Evolutionary conservation across 2,113 vertebrate species (phyloP).

Genomic region (Mustela lutreola): DNA sequence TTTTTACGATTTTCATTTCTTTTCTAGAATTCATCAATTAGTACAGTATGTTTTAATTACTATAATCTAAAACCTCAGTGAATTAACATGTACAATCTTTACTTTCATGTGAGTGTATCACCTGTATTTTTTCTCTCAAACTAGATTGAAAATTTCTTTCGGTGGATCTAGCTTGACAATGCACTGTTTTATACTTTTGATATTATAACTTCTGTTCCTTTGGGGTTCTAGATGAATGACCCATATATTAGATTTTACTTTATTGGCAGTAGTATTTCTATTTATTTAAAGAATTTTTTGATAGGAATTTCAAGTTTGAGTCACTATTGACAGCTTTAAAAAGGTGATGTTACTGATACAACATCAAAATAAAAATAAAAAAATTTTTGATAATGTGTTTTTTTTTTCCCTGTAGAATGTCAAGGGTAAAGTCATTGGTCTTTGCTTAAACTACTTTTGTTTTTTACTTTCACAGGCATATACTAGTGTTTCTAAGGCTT

Average conservation of each 20-base stretch:
- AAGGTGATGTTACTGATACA: neutral
- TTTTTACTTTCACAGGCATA: constrained; percentile 91
- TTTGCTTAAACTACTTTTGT: neutral
- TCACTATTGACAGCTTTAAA: neutral
- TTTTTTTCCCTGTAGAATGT: neutral
- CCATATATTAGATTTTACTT: constrained; percentile 48
- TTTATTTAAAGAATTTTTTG: constrained; percentile 51
- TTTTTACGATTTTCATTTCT: constrained; percentile 28
- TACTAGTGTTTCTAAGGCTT: constrained; percentile 98
- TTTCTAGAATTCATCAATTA: constrained; percentile 28
- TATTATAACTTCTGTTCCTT: neutral
- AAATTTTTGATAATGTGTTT: neutral
- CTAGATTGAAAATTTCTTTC: neutral
- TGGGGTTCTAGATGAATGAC: neutral
- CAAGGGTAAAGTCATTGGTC: neutral
- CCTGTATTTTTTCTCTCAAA: neutral
- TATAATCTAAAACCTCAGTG: constrained; percentile 31
- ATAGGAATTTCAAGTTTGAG: constrained; percentile 31
- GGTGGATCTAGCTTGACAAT: neutral
- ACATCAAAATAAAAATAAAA: neutral
- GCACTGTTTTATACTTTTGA: neutral
- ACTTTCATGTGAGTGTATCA: neutral
- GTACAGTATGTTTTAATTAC: constrained; percentile 3
- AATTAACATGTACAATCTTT: neutral
- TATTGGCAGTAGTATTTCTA: neutral